Evolutionary conservation across 2,888 invertebrate species (phyloP), one percentile per base, ranked within the genome.

Genomic region (Acronicta psi): DNA sequence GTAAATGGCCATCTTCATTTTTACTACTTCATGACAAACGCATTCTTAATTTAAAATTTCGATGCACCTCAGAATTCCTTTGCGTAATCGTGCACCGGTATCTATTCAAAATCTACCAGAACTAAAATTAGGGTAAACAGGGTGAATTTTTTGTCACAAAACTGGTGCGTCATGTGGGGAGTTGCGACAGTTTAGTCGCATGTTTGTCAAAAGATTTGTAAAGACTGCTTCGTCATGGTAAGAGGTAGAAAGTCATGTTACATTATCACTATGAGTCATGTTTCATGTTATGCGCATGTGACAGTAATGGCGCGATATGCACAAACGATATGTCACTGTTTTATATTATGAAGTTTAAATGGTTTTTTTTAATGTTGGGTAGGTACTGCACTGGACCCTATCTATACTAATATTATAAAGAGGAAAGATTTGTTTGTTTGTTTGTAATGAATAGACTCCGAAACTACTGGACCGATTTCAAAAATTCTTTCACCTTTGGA

Each of bases 151-250:
- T 83, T 82, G 78, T 71, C 60, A 62, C 69, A 69, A 64, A 83
- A 77, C 61, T 78, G 83, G 66, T 71, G 59, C 55, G 81, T 88
- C 84, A 86, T 81, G 82, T 73, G 68, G 82, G 84, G 84, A 73
- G 82, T 67, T 73, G 69, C 60, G 69, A 75, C 75, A 61, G 77
- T 66, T 66, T 76, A 69, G 76, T 70, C 60, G 71, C 68, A 77
- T 79, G 77, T 79, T n/a, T 81, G 74, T 82, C 62, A 69, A 67
- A 65, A 72, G 75, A 81, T 75, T 79, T 80, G 68, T 76, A 74
- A 70, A 47, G 49, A 59, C 47, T 64, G 79, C 72, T 58, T 57
- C 40, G 75, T 79, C 80, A 78, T 52, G 44, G 49, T 44, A 62
- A 41, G 65, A 66, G 66, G 61, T 64, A 62, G 38, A 56, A 50